These are phyloP conservation scores for Hycleus phaleratus DNA, from an alignment of 1,140 invertebrate species.

Conservation along the genomic window DNA sequence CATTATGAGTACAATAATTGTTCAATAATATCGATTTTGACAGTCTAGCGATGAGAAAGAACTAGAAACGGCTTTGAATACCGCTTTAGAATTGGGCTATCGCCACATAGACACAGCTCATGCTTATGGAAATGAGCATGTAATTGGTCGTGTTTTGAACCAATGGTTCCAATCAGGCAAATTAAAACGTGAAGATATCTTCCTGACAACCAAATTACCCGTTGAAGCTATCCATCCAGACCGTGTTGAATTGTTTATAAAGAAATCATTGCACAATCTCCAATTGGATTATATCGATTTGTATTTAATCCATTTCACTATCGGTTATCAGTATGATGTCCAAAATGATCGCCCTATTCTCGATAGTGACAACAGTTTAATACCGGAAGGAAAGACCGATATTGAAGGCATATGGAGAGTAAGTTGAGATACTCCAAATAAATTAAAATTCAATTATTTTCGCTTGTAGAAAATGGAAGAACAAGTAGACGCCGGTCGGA, in stretches of 20 bases:
- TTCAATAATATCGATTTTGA: too few species aligned
- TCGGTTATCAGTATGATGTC: constrained; percentile 2
- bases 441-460: constrained; percentile 19
- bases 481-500: constrained; percentile 53
- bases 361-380: constrained; percentile 44
- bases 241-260: constrained; percentile 22
- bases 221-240: constrained; percentile 45
- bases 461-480: constrained; percentile 59
- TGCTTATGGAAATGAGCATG: constrained; percentile 71
- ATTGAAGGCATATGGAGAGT: constrained; percentile 65
- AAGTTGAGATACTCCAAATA: constrained; percentile 26
- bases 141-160: constrained; percentile 66
- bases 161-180: constrained; percentile 62
- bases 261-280: constrained; percentile 21
- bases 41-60: constrained; percentile 45
- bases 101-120: constrained; percentile 63
- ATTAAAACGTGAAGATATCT: constrained; percentile 66
- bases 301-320: constrained; percentile 23
- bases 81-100: constrained; percentile 57
- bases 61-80: constrained; percentile 56
- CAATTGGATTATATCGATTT: constrained; percentile 24
- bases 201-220: constrained; percentile 71
- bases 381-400: constrained; percentile 57
- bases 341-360: not conserved
- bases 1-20: not conserved